Percentiles rank a stretch among this genome's conserved stretches.
These are phyloP conservation scores for Ochotona princeps DNA, from an alignment of 2,113 vertebrate genomes.

Conservation along the genomic window DNA sequence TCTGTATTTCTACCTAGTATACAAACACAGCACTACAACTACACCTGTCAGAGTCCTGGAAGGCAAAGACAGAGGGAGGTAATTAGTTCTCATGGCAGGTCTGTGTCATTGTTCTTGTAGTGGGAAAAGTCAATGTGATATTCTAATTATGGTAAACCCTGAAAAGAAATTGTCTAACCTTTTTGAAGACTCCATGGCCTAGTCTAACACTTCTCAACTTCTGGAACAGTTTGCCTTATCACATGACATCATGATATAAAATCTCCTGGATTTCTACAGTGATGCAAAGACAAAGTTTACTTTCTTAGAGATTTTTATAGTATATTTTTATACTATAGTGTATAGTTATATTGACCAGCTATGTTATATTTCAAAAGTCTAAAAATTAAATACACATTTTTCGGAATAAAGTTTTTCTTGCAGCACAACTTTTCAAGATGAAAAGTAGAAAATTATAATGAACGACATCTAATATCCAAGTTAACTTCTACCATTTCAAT, in stretches of 20 bases:
- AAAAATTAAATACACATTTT: slow-evolving; percentile 24
- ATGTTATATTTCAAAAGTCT: not conserved
- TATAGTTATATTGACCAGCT: not conserved
- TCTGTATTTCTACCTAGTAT: not conserved
- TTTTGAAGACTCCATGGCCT: not conserved
- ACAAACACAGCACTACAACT: not conserved
- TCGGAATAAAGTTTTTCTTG: not conserved
- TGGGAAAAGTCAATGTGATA: not conserved
- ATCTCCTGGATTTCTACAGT: not conserved
- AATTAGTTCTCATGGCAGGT: not conserved
- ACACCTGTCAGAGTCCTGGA: not conserved
- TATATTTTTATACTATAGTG: not conserved
- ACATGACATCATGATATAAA: not conserved
- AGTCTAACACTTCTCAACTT: not conserved
- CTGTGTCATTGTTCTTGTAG: not conserved
- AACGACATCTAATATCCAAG: not conserved
- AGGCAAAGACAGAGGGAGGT: not conserved
- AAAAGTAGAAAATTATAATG: not conserved
- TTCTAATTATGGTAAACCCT: slow-evolving; percentile 9
- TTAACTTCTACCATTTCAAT: not conserved
- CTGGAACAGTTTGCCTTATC: not conserved
- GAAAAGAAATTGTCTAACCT: slow-evolving; percentile 26
- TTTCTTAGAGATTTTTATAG: not conserved
- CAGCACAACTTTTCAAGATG: not conserved
- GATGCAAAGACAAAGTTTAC: slow-evolving; percentile 17